Base-by-base conservation (phyloP, 1,140 invertebrate genomes). In the Riptortus pedestris region DNA sequence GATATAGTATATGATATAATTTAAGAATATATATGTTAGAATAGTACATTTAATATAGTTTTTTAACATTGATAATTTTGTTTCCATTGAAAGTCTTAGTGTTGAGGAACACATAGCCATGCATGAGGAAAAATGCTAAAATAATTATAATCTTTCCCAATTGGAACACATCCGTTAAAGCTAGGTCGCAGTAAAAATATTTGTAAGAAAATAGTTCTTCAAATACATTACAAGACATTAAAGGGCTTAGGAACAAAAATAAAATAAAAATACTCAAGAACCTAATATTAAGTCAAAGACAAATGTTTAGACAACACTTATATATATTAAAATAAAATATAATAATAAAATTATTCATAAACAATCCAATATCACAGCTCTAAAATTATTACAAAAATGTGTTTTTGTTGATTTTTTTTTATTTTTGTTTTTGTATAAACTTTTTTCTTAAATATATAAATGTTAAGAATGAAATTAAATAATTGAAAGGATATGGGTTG, bases 151-250 rank as follows among this genome's bases (percentile, higher is more conserved):
- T 16, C 5, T 18, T 22, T 55, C 51, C 16, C 22, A 24, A 4
- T 27, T 1, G 24, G 24, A 22, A 24, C 51, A 55, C 24, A 5
- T 47, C 45, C 20, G 16, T 55, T 24, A 27, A 14, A 18, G 12
- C 24, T 24, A 55, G 51, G 14, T 55, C 26, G 26, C 24, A 55
- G 51, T 55, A 55, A 18, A 55, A 55, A 55, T 55, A 55, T 55
- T 24, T 55, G 51, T 55, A 55, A 55, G 51, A 55, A 55, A 55
- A 55, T 55, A 55, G 51, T 55, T 55, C 24, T 55, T 55, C 18
- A 24, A 55, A 2, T 55, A 55, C 51, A 55, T 47, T 55, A 55
- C 18, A 55, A 55, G 4, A 7, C 14, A 47, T 55, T 24, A 55
- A 24, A 55, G 5, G 24, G 51, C 51, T 55, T 38, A 55, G 51